phyloP scores from a whole-genome alignment of 2,113 vertebrate species.

The Petroica traversi region DNA sequence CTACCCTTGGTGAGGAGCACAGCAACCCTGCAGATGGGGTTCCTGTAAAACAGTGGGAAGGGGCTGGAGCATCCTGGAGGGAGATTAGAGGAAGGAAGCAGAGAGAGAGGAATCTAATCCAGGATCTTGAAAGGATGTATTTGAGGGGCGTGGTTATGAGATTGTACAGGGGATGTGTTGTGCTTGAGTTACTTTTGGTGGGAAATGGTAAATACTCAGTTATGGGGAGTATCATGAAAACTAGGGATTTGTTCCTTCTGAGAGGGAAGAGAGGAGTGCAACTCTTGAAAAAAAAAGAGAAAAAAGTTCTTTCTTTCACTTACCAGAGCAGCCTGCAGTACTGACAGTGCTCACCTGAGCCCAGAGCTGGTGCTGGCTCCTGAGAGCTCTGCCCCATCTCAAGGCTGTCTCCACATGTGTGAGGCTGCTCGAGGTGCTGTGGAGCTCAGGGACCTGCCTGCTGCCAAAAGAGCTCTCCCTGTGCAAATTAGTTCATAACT shows the following conservation, averaged over 20 bases:
- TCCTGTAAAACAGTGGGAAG: neutral
- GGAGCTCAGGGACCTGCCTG: neutral
- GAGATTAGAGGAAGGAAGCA: neutral
- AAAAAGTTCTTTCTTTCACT: neutral
- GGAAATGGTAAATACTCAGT: neutral
- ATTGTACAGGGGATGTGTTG: neutral
- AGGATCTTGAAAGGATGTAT: neutral
- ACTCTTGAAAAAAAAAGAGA: neutral
- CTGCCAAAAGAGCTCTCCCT: neutral
- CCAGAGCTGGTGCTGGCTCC: neutral
- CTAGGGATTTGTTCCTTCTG: neutral
- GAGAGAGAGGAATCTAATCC: neutral
- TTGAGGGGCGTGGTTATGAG: neutral
- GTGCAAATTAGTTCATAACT: slow-evolving; percentile 39
- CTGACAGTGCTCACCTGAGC: neutral
- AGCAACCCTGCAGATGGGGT: neutral
- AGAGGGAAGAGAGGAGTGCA: neutral
- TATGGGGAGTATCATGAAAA: neutral
- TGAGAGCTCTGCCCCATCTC: neutral
- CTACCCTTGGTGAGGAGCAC: neutral
- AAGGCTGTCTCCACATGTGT: neutral
- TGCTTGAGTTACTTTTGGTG: neutral
- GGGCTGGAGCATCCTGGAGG: neutral
- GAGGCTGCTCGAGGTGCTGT: neutral
- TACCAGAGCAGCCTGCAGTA: neutral